A percentile compares a stretch with the other conserved stretches of the same genome.
phyloP scores from a whole-genome alignment of 2,888 invertebrate genomes.

The Diogma glabrata region DNA sequence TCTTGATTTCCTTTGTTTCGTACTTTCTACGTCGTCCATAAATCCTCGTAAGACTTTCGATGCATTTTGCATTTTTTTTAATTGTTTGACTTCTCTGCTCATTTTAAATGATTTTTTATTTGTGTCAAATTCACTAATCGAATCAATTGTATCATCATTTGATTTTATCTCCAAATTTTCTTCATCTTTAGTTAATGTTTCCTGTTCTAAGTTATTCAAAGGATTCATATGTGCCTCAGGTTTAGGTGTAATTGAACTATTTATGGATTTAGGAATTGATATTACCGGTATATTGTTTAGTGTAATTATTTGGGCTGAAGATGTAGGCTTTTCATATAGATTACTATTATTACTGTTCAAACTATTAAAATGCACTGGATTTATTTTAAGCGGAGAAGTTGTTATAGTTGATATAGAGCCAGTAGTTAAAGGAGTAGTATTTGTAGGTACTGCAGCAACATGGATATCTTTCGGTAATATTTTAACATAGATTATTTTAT shows the following conservation, averaged over 20 bases:
- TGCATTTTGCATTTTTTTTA: conserved; percentile 54
- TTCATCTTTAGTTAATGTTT: background rate
- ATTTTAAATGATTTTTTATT: conserved; percentile 23
- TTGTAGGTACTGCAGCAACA: conserved; percentile 5
- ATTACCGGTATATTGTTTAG: no score
- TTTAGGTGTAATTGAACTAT: background rate
- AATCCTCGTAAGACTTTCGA: conserved; percentile 53
- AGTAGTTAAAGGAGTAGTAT: no score
- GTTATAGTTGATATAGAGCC: background rate
- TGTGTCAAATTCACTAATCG: background rate
- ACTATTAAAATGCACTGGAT: background rate
- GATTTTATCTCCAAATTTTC: background rate
- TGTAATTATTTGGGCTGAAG: no score
- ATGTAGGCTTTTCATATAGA: background rate
- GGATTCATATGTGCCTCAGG: no score
- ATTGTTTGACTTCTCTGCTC: conserved; percentile 47
- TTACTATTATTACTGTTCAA: background rate
- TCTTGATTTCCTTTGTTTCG: conserved; percentile 36
- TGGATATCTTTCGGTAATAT: conserved; percentile 18
- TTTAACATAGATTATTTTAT: conserved; percentile 17
- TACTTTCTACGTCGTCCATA: conserved; percentile 40
- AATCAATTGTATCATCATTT: background rate
- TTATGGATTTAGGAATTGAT: background rate
- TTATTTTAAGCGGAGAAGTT: background rate
- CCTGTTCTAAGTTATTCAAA: background rate